Evolutionary conservation across 2,888 invertebrate genomes (phyloP).

Genomic region (Tigriopus californicus): DNA sequence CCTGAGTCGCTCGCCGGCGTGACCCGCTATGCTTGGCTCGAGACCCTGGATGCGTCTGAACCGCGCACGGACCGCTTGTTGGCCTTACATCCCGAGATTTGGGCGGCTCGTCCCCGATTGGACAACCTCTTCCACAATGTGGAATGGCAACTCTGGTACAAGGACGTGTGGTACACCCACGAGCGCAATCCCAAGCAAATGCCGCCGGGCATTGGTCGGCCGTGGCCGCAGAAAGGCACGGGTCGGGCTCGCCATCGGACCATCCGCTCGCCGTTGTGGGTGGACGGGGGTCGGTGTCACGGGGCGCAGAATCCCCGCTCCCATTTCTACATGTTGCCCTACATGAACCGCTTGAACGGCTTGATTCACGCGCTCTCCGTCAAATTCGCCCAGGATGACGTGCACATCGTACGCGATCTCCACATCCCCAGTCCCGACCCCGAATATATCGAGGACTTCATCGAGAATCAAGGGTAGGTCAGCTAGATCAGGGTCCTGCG

Average conservation of each 20-base stretch:
- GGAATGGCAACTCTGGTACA: slow-evolving; percentile 63
- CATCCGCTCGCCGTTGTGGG: slow-evolving; percentile 50
- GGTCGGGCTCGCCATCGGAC: slow-evolving; percentile 84
- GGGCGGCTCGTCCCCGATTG: slow-evolving; percentile 58
- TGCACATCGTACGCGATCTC: slow-evolving; percentile 69
- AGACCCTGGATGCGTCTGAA: background rate
- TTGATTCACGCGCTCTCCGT: slow-evolving; percentile 63
- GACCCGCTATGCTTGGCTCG: background rate
- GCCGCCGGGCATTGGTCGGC: slow-evolving; percentile 72
- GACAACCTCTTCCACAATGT: slow-evolving; percentile 72
- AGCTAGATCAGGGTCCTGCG: too few relatives aligned
- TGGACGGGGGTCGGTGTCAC: slow-evolving; percentile 61
- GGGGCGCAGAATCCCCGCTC: slow-evolving; percentile 80
- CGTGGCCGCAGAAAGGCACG: slow-evolving; percentile 88
- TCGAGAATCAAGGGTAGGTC: slow-evolving; percentile 58
- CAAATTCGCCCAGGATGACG: slow-evolving; percentile 81
- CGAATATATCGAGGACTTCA: slow-evolving; percentile 54
- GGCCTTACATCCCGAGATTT: slow-evolving; percentile 73
- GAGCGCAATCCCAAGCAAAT: slow-evolving; percentile 65
- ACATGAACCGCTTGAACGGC: slow-evolving; percentile 52
- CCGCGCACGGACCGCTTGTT: slow-evolving; percentile 32
- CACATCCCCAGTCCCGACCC: slow-evolving; percentile 66
- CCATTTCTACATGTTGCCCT: slow-evolving; percentile 84
- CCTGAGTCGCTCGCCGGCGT: background rate
- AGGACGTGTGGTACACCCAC: slow-evolving; percentile 57